Base-by-base conservation (phyloP, 2,888 invertebrate genomes). In the Neoaliturus tenellus region DNA sequence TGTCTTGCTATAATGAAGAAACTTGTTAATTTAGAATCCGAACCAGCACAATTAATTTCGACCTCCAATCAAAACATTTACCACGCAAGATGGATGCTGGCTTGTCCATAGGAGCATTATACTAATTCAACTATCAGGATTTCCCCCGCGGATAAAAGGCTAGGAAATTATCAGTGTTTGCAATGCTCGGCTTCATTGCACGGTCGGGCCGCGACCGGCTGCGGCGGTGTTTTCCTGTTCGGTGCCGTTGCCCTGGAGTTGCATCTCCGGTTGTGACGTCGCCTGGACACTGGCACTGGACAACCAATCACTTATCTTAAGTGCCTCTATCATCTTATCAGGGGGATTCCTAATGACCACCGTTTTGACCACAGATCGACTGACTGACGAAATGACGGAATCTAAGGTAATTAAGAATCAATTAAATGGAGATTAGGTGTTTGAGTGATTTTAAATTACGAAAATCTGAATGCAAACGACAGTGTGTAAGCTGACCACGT, bases 251-350 rank as follows among this genome's bases (percentile, higher is more conserved):
- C 23, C 44, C 44, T 14, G 44, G 3, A 17, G 4, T 44, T 12
- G 14, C 10, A 14, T 17, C 17, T 14, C 44, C n/a, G n/a, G n/a
- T n/a, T n/a, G 41, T 41, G 41, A 6, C 51, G 51, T 51, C 1
- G 1, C 20, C 23, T 3, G 5, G 3, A 25, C 55, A 14, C 23
- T 4, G 10, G 8, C 62, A 10, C 2, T 23, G 8, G 20, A 0
- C 23, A 71, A 20, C 17, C 71, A 41, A 71, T 71, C 71, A 71
- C 71, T 71, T 71, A 71, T 71, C 71, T 71, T 20, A 71, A 71
- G 39, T 71, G 71, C 71, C 41, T 71, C 71, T 23, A 71, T 71
- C 39, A 71, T 39, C 41, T 35, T 71, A 71, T 71, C 71, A 5
- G 20, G 71, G 71, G 71, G 14, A 23, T 71, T 14, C 39, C 71